Evolutionary conservation across 92 coral and sea anemone species (phyloP), one percentile per base, ranked within the genome.

Genomic region (Anthopleura xanthogrammica): DNA sequence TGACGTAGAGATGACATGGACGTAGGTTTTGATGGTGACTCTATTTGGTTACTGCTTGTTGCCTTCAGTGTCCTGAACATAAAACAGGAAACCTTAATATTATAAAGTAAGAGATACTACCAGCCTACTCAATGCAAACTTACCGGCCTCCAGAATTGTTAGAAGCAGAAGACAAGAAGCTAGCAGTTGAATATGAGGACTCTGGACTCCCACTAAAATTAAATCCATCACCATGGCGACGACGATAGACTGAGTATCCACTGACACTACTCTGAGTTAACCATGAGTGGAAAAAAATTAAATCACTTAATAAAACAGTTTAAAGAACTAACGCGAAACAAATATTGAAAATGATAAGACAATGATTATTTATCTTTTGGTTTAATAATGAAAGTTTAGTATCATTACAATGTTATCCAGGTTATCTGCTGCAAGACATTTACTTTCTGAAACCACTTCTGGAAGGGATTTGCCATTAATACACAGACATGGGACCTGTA

Each of bases 401-500:
- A 70, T 83, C 42, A 79, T 89, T 93, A 93, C 97, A 84, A 91
- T 87, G 87, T 91, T 91, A 91, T 93, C 97, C 93, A 91, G 86
- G 88, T 80, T 78, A 43, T 87, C 97, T 41, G 80, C 88, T 85
- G 89, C 77, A 78, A 23, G 85, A 79, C 52, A 85, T 89, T 80
- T 80, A 60, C 76, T 79, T 52, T 71, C 70, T 12, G 83, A 22
- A 62, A 72, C 52, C 14, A 64, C 88, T 52, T 87, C 92, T 71
- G 88, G 92, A 52, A 93, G 72, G 72, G 88, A 87, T 85, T 90
- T 73, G n/a, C 94, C 97, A 88, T 95, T 89, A 66, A 90, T 92
- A 72, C 91, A 91, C 82, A 93, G 87, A 83, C 97, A 89, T 57
- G 98, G 97, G 41, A 92, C 98, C 97, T 95, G 91, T 80, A 88